These are phyloP conservation scores for Zaprionus nigranus DNA, from an alignment of 1,140 invertebrate genomes.

Conservation along the genomic window DNA sequence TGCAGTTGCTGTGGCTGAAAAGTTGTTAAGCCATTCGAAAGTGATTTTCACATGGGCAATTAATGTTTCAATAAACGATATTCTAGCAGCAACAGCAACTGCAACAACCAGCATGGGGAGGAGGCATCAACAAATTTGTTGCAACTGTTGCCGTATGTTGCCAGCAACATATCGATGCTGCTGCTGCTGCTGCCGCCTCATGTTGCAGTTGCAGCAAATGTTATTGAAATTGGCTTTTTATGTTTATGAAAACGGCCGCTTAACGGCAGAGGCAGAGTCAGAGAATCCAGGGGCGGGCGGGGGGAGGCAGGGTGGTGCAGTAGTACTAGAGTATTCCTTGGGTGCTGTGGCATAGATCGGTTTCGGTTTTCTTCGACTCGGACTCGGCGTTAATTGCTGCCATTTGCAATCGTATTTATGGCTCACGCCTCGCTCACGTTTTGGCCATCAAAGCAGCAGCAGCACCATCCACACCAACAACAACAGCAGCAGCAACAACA, in stretches of 20 bases:
- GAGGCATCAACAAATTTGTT: slow-evolving; percentile 68
- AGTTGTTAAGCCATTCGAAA: slow-evolving; percentile 50
- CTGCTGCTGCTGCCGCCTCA: slow-evolving; percentile 61
- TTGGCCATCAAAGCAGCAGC: slow-evolving; percentile 68
- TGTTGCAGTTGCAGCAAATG: slow-evolving; percentile 67
- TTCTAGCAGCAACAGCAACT: slow-evolving; percentile 49
- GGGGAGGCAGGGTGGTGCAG: not conserved
- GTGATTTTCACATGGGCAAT: slow-evolving; percentile 80
- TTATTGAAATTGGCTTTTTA: slow-evolving; percentile 83
- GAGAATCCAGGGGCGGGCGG: not conserved
- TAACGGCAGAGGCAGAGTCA: slow-evolving; percentile 25
- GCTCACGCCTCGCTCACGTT: slow-evolving; percentile 79
- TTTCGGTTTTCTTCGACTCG: slow-evolving; percentile 26
- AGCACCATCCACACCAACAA: slow-evolving; percentile 23
- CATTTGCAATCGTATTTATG: slow-evolving; percentile 80
- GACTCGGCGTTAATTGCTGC: slow-evolving; percentile 69
- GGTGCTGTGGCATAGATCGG: slow-evolving; percentile 18
- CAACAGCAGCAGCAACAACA: slow-evolving; percentile 35
- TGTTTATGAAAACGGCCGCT: slow-evolving; percentile 76
- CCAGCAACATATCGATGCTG: slow-evolving; percentile 53
- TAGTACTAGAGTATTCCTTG: slow-evolving; percentile 37
- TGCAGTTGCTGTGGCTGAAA: slow-evolving; percentile 6
- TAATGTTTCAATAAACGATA: slow-evolving; percentile 82
- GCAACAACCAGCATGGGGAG: slow-evolving; percentile 4
- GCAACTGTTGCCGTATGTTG: slow-evolving; percentile 58